Conservation (phyloP, 2,888 invertebrate species). For the Cheilosia grossa region DNA sequence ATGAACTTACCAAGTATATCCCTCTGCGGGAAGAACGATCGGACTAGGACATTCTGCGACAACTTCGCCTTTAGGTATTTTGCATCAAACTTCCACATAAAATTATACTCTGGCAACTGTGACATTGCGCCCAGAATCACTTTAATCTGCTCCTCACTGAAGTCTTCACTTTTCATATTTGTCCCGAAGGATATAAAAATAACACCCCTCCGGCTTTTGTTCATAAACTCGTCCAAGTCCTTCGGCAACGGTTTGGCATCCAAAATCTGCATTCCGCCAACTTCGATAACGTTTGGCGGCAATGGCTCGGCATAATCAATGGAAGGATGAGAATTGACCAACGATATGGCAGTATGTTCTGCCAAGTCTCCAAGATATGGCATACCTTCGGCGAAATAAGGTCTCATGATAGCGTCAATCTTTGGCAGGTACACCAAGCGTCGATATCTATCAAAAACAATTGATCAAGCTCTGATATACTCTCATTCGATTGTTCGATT, state of each 20-base stretch:
- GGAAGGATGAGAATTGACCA: slow-evolving; percentile 80
- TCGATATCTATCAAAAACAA: slow-evolving; percentile 39
- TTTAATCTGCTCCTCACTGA: slow-evolving; percentile 69
- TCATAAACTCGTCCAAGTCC: slow-evolving; percentile 78
- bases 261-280: slow-evolving; percentile 81
- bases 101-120: slow-evolving; percentile 79
- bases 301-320: slow-evolving; percentile 80
- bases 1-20: slow-evolving; percentile 77
- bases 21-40: slow-evolving; percentile 76
- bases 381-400: slow-evolving; percentile 70
- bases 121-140: slow-evolving; percentile 74
- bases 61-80: slow-evolving; percentile 58
- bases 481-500: not conserved
- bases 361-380: slow-evolving; percentile 76
- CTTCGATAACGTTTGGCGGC: slow-evolving; percentile 80
- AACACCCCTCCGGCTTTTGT: slow-evolving; percentile 78
- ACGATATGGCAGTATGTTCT: slow-evolving; percentile 76
- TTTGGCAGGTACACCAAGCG: slow-evolving; percentile 64
- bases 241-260: slow-evolving; percentile 77
- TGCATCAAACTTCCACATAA: slow-evolving; percentile 81
- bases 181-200: slow-evolving; percentile 81
- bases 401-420: slow-evolving; percentile 76
- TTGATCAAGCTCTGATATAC: not conserved
- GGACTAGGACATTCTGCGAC: slow-evolving; percentile 75
- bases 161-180: slow-evolving; percentile 76